Conservation (phyloP, 30 jellyfish, hydroid and myxozoan species). For the Chrysaora quinquecirrha region DNA sequence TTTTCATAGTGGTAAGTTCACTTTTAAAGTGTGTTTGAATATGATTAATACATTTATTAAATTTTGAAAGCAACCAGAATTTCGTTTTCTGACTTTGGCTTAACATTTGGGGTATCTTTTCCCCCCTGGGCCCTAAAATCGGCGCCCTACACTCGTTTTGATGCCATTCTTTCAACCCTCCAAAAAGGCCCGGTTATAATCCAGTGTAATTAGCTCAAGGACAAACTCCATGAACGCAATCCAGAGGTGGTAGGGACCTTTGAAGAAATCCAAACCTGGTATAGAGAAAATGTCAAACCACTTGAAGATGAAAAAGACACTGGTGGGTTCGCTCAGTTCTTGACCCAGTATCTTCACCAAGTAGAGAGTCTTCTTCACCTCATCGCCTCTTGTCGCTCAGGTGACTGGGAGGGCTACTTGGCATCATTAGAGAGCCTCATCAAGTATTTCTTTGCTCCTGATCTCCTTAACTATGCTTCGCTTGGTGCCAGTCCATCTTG, state of each 20-base stretch:
- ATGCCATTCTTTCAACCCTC: background rate
- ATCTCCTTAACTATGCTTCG: conserved; percentile 11
- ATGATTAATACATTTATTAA: no score
- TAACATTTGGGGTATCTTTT: no score
- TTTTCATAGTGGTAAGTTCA: no score
- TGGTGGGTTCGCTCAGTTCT: background rate
- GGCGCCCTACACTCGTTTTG: no score
- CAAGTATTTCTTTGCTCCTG: conserved; percentile 5
- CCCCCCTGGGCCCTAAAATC: conserved; percentile 2
- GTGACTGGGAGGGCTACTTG: conserved; percentile 7
- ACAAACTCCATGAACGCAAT: background rate
- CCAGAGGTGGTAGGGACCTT: conserved; percentile 1
- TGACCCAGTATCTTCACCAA: background rate
- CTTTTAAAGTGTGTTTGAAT: no score
- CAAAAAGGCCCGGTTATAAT: background rate
- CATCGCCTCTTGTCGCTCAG: conserved; percentile 14
- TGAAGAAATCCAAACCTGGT: background rate
- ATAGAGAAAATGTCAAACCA: background rate
- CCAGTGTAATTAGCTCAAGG: conserved; percentile 1
- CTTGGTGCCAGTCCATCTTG: conserved; percentile 18
- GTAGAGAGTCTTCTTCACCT: conserved; percentile 14
- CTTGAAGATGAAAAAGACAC: conserved; percentile 1
- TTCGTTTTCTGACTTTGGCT: no score
- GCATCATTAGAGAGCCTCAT: conserved; percentile 11
- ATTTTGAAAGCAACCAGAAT: no score